Percentiles rank a stretch among this genome's conserved stretches.
These are phyloP conservation scores for Drosophila biarmipes DNA, from an alignment of 1,140 invertebrate genomes.

Conservation along the genomic window DNA sequence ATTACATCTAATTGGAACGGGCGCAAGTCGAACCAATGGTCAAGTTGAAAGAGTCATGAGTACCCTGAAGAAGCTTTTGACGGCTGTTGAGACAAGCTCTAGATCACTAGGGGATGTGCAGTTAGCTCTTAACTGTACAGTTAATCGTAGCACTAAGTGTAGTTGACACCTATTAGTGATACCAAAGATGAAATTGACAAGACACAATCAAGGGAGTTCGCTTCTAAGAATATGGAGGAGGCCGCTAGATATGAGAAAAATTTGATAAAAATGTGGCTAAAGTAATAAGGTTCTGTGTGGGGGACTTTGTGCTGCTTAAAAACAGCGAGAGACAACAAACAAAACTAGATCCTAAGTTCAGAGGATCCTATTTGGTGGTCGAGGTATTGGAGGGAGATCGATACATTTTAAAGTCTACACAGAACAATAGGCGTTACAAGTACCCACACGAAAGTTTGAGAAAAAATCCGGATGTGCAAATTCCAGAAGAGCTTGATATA, in stretches of 20 bases:
- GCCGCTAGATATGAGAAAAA: constrained; percentile 6
- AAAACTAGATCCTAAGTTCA: neutral
- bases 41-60: constrained; percentile 5
- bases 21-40: constrained; percentile 2
- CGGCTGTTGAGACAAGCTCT: neutral
- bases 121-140: neutral
- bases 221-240: neutral
- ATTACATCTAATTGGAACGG: constrained; percentile 11
- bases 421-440: constrained; percentile 2
- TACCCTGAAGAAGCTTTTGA: neutral
- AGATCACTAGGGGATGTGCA: constrained; percentile 5
- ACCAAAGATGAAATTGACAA: neutral
- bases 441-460: constrained; percentile 1
- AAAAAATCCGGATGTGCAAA: constrained; percentile 2
- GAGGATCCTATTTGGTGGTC: neutral
- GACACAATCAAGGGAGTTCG: neutral
- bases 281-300: constrained; percentile 7
- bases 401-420: constrained; percentile 1
- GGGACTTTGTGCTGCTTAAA: constrained; percentile 15
- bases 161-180: constrained; percentile 1
- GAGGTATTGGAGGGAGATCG: neutral
- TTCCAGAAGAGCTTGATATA: constrained; percentile 1
- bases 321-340: constrained; percentile 1
- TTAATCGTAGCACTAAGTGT: constrained; percentile 3
- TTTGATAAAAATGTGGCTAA: constrained; percentile 14